A percentile compares a stretch with the other conserved stretches of the same genome.
phyloP scores from a whole-genome alignment of 2,113 vertebrate genomes.

The Panthera leo region DNA sequence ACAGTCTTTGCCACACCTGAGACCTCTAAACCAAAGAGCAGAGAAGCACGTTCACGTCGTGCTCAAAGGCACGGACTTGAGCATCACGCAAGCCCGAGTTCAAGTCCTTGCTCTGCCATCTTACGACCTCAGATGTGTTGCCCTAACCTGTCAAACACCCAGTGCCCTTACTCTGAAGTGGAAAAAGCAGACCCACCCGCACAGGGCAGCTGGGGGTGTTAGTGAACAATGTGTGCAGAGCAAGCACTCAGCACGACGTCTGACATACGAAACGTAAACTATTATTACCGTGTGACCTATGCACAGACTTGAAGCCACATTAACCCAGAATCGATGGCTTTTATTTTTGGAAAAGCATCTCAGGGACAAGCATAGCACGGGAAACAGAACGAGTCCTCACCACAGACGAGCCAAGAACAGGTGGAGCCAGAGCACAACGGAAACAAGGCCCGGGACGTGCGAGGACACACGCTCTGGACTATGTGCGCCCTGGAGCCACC shows the following conservation, averaged over 20 bases:
- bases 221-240: rapidly evolving
- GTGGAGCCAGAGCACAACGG: background rate
- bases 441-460: background rate
- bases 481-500: background rate
- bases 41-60: rapidly evolving
- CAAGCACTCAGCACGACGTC: background rate
- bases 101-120: background rate
- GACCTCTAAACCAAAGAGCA: background rate
- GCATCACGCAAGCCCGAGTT: background rate
- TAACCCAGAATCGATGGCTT: background rate
- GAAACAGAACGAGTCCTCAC: background rate
- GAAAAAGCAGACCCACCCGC: rapidly evolving
- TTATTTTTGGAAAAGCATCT: slow-evolving; percentile 62
- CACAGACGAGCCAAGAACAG: background rate
- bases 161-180: background rate
- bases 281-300: background rate
- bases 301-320: background rate
- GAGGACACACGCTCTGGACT: background rate
- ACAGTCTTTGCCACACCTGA: no score
- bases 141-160: background rate
- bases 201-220: background rate
- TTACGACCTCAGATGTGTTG: background rate
- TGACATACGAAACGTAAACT: rapidly evolving
- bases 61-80: background rate
- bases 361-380: background rate